Base-by-base conservation (phyloP, 2,797 vertebrate species). In the Pogoniulus pusillus region DNA sequence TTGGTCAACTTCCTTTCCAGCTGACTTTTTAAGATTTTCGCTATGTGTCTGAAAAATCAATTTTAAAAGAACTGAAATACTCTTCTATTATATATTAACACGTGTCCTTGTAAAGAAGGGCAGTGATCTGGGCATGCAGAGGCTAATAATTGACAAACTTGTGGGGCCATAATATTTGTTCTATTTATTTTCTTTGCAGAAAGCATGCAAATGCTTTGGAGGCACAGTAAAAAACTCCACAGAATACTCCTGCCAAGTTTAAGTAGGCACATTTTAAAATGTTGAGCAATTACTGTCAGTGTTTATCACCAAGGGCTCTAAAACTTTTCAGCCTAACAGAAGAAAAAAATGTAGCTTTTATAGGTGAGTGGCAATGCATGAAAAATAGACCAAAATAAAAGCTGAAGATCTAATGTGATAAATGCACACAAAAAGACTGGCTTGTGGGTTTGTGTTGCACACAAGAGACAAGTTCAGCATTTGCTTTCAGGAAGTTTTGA, bases 101-200 rank as follows among this genome's bases (percentile, higher is more conserved):
- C 6, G 3, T 83, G 89, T 89, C 94, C 93, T 96, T 96, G 93
- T 83, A 65, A 91, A 87, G 78, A 85, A 81, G 47, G 81, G 55
- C 91, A 10, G 0, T 68, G 82, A 79, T 94, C 80, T 88, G 66
- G 73, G 85, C 90, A 78, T 78, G 91, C 47, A 73, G 91, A 94
- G 63, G 96, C 91, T 96, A 97, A 97, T 96, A 91, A 96, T 97
- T 96, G 79, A 97, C 95, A 58, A 95, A 45, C 69, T 63, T 91
- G 51, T 82, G 60, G 43, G 90, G 82, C 92, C 91, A 77, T 88
- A 92, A 87, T 93, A 89, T 95, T 96, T 92, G 87, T 79, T 95
- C 82, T 95, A 62, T 93, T 93, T 91, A 58, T 91, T 93, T 93
- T 86, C 66, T 96, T 89, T 93, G 74, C 72, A 69, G 55, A 76